phyloP scores from a whole-genome alignment of 2,888 invertebrate species.

The Lymantria dispar region DNA sequence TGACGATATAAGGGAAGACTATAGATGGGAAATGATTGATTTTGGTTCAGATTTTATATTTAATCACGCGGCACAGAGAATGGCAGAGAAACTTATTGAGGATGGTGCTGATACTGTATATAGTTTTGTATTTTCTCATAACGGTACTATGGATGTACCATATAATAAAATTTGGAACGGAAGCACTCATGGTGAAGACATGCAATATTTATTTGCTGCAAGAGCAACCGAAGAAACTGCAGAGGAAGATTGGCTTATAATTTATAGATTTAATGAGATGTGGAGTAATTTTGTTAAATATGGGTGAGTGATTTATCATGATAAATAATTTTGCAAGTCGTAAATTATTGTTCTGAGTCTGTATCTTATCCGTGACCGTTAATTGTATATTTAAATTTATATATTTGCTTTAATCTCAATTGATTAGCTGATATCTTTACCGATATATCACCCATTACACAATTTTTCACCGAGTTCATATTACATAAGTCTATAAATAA shows the following conservation, averaged over 20 bases:
- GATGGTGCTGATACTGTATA: constrained; percentile 9
- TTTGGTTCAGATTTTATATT: constrained; percentile 4
- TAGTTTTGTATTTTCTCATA: constrained; percentile 17
- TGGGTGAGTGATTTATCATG: constrained; percentile 19
- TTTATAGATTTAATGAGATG: constrained; percentile 21
- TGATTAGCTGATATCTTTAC: too few species aligned
- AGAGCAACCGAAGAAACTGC: not conserved
- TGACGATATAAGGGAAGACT: constrained; percentile 3
- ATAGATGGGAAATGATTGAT: constrained; percentile 1
- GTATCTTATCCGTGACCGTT: too few species aligned
- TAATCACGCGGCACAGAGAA: constrained; percentile 11
- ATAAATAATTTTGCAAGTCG: too few species aligned
- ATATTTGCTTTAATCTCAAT: too few species aligned
- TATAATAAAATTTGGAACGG: constrained; percentile 12
- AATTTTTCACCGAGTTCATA: too few species aligned
- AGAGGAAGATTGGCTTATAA: constrained; percentile 8
- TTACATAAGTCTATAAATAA: too few species aligned
- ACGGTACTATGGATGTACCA: constrained; percentile 1
- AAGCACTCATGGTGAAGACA: constrained; percentile 38
- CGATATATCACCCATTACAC: too few species aligned
- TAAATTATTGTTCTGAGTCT: too few species aligned
- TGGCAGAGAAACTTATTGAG: constrained; percentile 11
- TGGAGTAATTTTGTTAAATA: constrained; percentile 35
- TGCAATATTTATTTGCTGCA: constrained; percentile 27
- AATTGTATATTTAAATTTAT: too few species aligned